phyloP scores from a whole-genome alignment of 2,797 vertebrate genomes.

The Mallotus villosus region DNA sequence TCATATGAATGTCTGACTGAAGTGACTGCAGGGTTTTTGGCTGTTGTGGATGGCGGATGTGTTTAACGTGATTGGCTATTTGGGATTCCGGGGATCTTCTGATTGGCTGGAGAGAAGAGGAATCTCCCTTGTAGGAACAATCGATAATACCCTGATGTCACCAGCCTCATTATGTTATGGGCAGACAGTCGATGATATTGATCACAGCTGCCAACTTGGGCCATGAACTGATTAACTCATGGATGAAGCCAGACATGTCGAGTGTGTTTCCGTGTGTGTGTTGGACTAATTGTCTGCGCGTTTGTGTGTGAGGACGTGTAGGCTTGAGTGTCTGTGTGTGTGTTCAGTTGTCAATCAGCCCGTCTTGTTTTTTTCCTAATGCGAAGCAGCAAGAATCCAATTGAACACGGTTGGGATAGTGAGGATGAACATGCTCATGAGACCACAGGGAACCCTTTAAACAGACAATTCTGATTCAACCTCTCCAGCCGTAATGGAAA shows the following conservation, averaged over 20 bases:
- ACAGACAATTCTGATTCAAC: too few species aligned
- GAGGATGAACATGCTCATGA: too few species aligned
- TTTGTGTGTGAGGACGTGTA: not conserved
- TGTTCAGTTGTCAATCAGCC: not conserved
- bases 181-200: constrained; percentile 27
- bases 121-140: constrained; percentile 18
- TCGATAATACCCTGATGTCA: constrained; percentile 15
- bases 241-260: not conserved
- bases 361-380: too few species aligned
- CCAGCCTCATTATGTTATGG: constrained; percentile 23
- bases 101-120: not conserved
- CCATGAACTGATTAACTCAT: constrained; percentile 2
- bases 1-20: too few species aligned
- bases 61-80: not conserved
- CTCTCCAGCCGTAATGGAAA: too few species aligned
- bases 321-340: not conserved
- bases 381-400: too few species aligned
- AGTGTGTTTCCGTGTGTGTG: constrained; percentile 3
- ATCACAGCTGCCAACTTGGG: constrained; percentile 6
- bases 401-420: too few species aligned
- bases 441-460: too few species aligned
- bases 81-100: constrained; percentile 10
- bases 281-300: not conserved
- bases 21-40: not conserved
- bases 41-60: not conserved